Conservation (phyloP, 2,797 vertebrate genomes). For the Coracias cyanogaster region DNA sequence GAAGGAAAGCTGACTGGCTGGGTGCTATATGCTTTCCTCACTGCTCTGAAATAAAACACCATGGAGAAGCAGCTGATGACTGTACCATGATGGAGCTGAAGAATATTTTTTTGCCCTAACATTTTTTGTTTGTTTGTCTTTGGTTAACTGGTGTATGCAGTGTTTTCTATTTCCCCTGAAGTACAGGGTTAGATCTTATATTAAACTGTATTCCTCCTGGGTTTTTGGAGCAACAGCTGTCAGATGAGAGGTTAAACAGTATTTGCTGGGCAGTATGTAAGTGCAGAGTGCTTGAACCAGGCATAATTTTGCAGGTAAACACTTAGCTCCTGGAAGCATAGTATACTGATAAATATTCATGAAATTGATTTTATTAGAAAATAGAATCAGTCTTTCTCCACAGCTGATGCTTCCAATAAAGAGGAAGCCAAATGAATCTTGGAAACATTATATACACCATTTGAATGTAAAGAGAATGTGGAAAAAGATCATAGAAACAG, state of each 20-base stretch:
- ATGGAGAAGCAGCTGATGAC: not conserved
- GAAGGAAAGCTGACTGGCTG: not conserved
- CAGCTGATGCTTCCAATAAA: not conserved
- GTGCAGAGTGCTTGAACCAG: not conserved
- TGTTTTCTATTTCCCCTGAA: not conserved
- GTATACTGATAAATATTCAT: not conserved
- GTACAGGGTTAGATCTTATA: not conserved
- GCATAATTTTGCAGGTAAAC: not conserved
- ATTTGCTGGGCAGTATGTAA: not conserved
- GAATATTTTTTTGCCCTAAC: not conserved
- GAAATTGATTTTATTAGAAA: slow-evolving; percentile 6
- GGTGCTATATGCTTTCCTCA: not conserved
- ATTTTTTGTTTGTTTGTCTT: not conserved
- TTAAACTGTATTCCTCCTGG: not conserved
- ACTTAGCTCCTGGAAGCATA: not conserved
- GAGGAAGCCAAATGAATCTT: slow-evolving; percentile 1
- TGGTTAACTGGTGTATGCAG: not conserved
- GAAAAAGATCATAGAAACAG: not conserved
- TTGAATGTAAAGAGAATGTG: not conserved
- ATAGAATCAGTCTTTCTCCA: not conserved
- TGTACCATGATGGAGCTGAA: not conserved
- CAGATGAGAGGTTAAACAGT: not conserved
- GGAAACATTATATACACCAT: not conserved
- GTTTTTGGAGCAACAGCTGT: not conserved
- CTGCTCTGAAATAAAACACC: not conserved